phyloP scores from a whole-genome alignment of 2,888 invertebrate species.

The Chymomyza fuscimana region DNA sequence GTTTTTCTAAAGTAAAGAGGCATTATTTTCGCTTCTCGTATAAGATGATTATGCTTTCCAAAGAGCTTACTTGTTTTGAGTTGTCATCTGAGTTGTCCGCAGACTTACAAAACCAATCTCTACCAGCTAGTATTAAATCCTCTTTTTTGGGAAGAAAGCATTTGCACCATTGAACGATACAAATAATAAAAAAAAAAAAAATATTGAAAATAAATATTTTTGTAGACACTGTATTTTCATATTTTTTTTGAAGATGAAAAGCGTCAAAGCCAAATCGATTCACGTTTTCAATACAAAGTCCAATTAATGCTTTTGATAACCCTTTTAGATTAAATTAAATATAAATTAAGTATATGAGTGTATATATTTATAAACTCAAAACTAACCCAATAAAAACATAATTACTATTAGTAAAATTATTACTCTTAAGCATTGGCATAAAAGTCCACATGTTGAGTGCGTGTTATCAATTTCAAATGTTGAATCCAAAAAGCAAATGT shows the following conservation, averaged over 20 bases:
- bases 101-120: conserved; percentile 58
- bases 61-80: background rate
- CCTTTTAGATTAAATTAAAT: conserved; percentile 33
- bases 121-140: conserved; percentile 56
- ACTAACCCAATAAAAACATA: conserved; percentile 57
- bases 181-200: conserved; percentile 62
- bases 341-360: too few species aligned
- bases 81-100: background rate
- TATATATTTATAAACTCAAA: too few species aligned
- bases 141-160: conserved; percentile 64
- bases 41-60: too few species aligned
- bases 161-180: conserved; percentile 65
- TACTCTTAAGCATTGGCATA: conserved; percentile 28
- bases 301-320: conserved; percentile 64
- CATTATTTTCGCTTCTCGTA: background rate
- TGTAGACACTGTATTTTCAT: conserved; percentile 49
- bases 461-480: background rate
- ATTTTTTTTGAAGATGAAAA: conserved; percentile 60
- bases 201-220: conserved; percentile 64
- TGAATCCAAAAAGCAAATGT: conserved; percentile 30
- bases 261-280: conserved; percentile 60
- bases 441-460: background rate
- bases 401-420: conserved; percentile 38
- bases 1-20: background rate
- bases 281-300: conserved; percentile 45